Evolutionary conservation across 2,888 invertebrate species (phyloP), one percentile per base, ranked within the genome.

Genomic region (Phania funesta): DNA sequence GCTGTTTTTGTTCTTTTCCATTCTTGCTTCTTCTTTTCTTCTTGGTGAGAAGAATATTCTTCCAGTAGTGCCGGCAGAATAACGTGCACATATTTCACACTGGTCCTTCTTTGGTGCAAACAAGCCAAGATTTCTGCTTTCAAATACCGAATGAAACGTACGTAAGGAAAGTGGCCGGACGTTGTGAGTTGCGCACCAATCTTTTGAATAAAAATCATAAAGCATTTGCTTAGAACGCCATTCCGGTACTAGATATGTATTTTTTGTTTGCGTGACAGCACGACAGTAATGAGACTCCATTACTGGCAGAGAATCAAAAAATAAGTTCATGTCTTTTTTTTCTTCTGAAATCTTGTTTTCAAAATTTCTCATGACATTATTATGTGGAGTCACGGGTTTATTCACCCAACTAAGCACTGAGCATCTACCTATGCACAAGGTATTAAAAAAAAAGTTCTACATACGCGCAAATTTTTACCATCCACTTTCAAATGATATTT

Each of bases 11-110:
- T 68, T 58, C 50, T 60, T 54, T 75, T 64, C 62, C 38, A 32
- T n/a, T n/a, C n/a, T n/a, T n/a, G n/a, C n/a, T n/a, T n/a, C n/a
- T n/a, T n/a, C n/a, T n/a, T n/a, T n/a, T 48, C 20, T 35, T 73
- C n/a, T n/a, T n/a, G n/a, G n/a, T 77, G 77, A 62, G 13, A 50
- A 70, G 62, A 62, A 64, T 77, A 77, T 54, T 77, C 54, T 62
- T 71, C 71, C 46, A 64, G 41, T 48, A 64, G 18, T 70, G 52
- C 70, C 70, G 56, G 48, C 70, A 64, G 70, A 41, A 70, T 71
- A 70, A 70, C 70, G 70, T n/a, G n/a, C n/a, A n/a, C n/a, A n/a
- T n/a, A n/a, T n/a, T n/a, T n/a, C n/a, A n/a, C n/a, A n/a, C n/a
- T 70, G 68, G n/a, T n/a, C n/a, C n/a, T n/a, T 56, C 32, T 64